Base-by-base conservation (phyloP, 2,888 invertebrate genomes). In the Sinotaia quadrata region DNA sequence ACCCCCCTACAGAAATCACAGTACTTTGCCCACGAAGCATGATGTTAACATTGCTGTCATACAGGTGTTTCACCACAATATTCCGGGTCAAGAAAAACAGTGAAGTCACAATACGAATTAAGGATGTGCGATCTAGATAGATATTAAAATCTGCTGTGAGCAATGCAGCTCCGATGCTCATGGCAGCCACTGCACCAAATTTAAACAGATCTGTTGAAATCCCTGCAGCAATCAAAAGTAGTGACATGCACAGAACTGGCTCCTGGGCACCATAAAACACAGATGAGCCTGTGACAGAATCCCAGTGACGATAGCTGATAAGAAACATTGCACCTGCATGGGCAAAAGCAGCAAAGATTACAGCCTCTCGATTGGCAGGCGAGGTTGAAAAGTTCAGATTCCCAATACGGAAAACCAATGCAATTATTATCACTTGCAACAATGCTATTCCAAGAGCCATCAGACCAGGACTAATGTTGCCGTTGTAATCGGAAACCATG, bases 61-160 rank as follows among this genome's bases (percentile, higher is more conserved):
- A 74, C 18, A 75, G 59, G 21, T 71, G 61, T 29, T 73, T 73
- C 10, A 75, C 31, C 27, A 65, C 68, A 27, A 77, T 69, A 66
- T 77, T 77, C 49, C 74, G 60, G 21, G 75, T 29, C n/a, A 72
- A 67, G 8, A 67, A 31, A 41, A 75, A 77, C 41, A 70, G 63
- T n/a, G 70, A 68, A 7, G 69, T 65, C 18, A 77, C 62, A 44
- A 77, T 66, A 27, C 73, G 69, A 1, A 77, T 69, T 15, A 77
- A 62, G 33, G 72, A 69, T 15, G 60, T 67, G 12, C 74, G 47
- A 49, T 72, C 68, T 4, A 69, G 47, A 27, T 62, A 61, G 1
- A 66, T 27, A 10, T 67, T 36, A 54, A 70, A 66, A 27, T 47
- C 51, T 2, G 72, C 24, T 54, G 74, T 70, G 44, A 73, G 69